Conservation (phyloP, 2,888 invertebrate genomes). For the Amiota mariae region DNA sequence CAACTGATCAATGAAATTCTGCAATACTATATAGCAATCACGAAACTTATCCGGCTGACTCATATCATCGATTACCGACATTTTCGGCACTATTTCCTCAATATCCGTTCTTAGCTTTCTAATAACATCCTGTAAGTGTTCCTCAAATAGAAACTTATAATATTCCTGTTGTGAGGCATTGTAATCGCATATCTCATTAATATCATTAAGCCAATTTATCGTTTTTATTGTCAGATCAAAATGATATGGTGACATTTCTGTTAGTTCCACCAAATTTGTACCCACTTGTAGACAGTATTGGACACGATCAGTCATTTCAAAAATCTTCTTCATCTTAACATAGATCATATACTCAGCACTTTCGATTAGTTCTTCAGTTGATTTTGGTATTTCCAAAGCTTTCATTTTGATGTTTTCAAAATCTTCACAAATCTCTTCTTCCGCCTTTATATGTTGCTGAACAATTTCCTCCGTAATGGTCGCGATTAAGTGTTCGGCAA, state of each 20-base stretch:
- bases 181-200: slow-evolving; percentile 86
- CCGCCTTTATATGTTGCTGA: slow-evolving; percentile 79
- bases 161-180: slow-evolving; percentile 86
- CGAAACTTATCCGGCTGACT: slow-evolving; percentile 84
- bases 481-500: slow-evolving; percentile 77
- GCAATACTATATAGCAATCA: slow-evolving; percentile 85
- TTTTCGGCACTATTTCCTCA: slow-evolving; percentile 81
- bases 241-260: slow-evolving; percentile 83
- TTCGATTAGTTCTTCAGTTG: slow-evolving; percentile 87
- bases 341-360: slow-evolving; percentile 86
- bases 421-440: slow-evolving; percentile 80
- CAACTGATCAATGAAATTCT: slow-evolving; percentile 83
- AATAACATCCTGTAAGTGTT: slow-evolving; percentile 81
- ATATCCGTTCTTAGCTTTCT: slow-evolving; percentile 82
- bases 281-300: slow-evolving; percentile 78
- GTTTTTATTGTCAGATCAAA: slow-evolving; percentile 86
- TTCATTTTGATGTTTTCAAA: slow-evolving; percentile 82
- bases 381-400: slow-evolving; percentile 83
- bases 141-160: slow-evolving; percentile 89
- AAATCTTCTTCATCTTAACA: slow-evolving; percentile 83
- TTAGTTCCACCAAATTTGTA: slow-evolving; percentile 84
- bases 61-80: slow-evolving; percentile 88
- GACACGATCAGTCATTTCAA: slow-evolving; percentile 81
- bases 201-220: slow-evolving; percentile 87
- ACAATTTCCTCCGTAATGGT: slow-evolving; percentile 79